phyloP scores from a whole-genome alignment of 2,797 vertebrate genomes.

The Pipistrellus kuhlii region DNA sequence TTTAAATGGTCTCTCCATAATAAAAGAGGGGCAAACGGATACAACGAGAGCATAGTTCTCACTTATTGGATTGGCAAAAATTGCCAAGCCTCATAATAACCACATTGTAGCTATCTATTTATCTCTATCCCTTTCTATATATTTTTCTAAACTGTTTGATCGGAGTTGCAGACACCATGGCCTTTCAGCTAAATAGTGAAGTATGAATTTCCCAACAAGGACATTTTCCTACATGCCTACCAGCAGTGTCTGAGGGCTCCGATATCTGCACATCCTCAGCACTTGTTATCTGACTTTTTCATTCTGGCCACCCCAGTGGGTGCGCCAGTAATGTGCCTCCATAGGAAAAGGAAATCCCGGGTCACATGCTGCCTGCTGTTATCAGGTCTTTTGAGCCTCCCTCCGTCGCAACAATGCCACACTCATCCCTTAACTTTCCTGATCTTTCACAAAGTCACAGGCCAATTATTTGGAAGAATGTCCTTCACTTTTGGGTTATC shows the following conservation, averaged over 20 bases:
- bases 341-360: slow-evolving; percentile 39
- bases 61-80: background rate
- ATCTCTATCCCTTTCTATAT: background rate
- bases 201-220: slow-evolving; percentile 30
- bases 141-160: slow-evolving; percentile 45
- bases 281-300: slow-evolving; percentile 23
- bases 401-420: slow-evolving; percentile 22
- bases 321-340: background rate
- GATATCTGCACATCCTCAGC: slow-evolving; percentile 28
- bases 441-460: slow-evolving; percentile 43
- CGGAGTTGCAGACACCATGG: background rate
- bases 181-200: slow-evolving; percentile 41
- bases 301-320: background rate
- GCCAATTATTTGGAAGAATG: slow-evolving; percentile 60
- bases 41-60: slow-evolving; percentile 5
- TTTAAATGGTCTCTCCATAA: slow-evolving; percentile 32
- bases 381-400: slow-evolving; percentile 39
- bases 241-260: background rate
- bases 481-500: slow-evolving; percentile 58
- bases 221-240: background rate
- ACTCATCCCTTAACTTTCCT: slow-evolving; percentile 52
- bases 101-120: background rate
- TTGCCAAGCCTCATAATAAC: background rate
- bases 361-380: background rate
- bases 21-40: slow-evolving; percentile 41